Percentiles rank a stretch among this genome's conserved stretches.
These are phyloP conservation scores for Cotesia glomerata DNA, from an alignment of 1,140 invertebrate species.

Conservation along the genomic window DNA sequence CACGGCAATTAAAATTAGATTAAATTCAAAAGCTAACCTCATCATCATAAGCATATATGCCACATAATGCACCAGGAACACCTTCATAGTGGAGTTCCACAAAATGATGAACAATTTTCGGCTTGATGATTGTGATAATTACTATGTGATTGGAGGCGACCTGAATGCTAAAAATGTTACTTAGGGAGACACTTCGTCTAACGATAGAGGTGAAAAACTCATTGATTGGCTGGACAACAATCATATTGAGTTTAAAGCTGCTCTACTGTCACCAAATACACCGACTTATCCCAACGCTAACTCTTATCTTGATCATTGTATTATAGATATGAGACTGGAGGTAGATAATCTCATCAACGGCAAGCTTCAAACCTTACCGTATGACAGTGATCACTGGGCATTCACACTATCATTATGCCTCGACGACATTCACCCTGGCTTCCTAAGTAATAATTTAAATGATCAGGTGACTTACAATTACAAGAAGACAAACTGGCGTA, in stretches of 20 bases:
- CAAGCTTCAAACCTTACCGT: constrained; percentile 14
- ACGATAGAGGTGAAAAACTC: constrained; percentile 5
- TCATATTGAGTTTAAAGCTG: neutral
- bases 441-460: neutral
- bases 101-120: neutral
- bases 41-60: constrained; percentile 13
- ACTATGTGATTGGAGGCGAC: constrained; percentile 22
- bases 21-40: neutral
- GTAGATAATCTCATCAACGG: neutral
- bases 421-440: neutral
- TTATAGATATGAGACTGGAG: neutral
- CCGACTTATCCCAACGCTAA: constrained; percentile 4
- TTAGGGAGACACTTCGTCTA: neutral
- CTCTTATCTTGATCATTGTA: constrained; percentile 10
- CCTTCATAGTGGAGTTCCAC: constrained; percentile 6
- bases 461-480: constrained; percentile 11
- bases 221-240: neutral
- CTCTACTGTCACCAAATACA: neutral
- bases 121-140: neutral
- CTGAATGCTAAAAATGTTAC: constrained; percentile 15
- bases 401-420: neutral
- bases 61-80: neutral
- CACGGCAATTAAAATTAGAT: constrained; percentile 3
- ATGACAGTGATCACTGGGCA: constrained; percentile 27
- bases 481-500: constrained; percentile 27